phyloP scores from a whole-genome alignment of 1,140 invertebrate genomes.

The Sogatella furcifera region DNA sequence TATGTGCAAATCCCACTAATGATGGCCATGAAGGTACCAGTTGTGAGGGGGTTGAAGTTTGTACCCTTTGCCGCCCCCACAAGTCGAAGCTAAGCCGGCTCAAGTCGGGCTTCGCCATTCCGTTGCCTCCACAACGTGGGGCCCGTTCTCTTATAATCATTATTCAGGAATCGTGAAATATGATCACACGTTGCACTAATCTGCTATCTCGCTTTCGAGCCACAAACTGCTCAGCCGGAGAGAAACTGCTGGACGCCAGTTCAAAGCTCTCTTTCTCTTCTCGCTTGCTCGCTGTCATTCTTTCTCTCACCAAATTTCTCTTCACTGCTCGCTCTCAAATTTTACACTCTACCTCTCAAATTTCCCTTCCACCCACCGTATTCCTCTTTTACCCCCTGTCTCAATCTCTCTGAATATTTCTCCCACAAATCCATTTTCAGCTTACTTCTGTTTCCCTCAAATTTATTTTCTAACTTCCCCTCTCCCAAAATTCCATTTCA shows the following conservation, averaged over 20 bases:
- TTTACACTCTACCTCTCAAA: not conserved
- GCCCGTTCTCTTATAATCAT: not conserved
- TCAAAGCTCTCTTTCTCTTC: not conserved
- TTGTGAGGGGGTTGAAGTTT: no score
- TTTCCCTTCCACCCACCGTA: not conserved
- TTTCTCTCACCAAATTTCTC: not conserved
- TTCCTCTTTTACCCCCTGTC: not conserved
- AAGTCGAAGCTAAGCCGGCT: not conserved
- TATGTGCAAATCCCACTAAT: not conserved
- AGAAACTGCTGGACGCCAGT: not conserved
- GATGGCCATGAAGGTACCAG: not conserved
- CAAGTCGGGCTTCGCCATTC: not conserved
- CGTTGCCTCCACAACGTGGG: not conserved
- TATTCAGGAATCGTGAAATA: conserved; percentile 4
- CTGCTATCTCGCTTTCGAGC: not conserved
- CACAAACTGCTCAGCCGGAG: not conserved
- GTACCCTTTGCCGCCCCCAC: not conserved
- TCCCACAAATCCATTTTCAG: not conserved
- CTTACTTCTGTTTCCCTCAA: not conserved
- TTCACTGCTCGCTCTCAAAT: not conserved
- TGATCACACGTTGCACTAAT: conserved; percentile 3
- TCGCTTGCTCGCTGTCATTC: not conserved
- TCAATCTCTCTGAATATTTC: not conserved
- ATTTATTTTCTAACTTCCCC: no score
- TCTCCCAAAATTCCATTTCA: no score